A percentile compares a stretch with the other conserved stretches of the same genome.
These are phyloP conservation scores for Beroe forskalii DNA, from an alignment of 37 sponge, comb jelly and placozoan species.

Conservation along the genomic window DNA sequence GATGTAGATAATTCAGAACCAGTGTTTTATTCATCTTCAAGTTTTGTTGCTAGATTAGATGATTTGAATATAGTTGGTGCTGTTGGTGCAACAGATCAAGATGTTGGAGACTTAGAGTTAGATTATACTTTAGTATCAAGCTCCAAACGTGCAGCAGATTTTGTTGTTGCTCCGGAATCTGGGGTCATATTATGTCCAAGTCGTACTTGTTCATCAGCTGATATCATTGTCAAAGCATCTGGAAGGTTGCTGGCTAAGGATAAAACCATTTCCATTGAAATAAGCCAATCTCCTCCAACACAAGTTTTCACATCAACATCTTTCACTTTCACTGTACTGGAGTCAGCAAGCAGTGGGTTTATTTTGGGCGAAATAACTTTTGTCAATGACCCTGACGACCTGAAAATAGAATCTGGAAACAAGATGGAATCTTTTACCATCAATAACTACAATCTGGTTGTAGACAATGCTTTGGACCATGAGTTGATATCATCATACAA, in stretches of 20 bases:
- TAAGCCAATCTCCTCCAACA: not conserved
- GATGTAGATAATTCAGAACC: conserved; percentile 2
- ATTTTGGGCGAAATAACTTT: not conserved
- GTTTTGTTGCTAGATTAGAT: not conserved
- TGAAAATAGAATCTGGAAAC: conserved; percentile 24
- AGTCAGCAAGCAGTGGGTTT: not conserved
- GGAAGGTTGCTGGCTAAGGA: not conserved
- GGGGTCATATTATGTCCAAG: conserved; percentile 24
- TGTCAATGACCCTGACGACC: not conserved
- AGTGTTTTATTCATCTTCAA: not conserved
- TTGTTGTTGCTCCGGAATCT: not conserved
- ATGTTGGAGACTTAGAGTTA: not conserved
- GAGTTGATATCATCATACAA: not conserved
- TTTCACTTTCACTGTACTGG: conserved; percentile 6
- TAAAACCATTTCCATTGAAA: not conserved
- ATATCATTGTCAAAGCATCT: not conserved
- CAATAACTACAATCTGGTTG: not conserved
- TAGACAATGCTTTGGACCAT: conserved; percentile 14
- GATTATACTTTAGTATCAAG: not conserved
- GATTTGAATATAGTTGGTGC: not conserved
- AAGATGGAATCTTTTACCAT: not conserved
- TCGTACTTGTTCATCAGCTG: not conserved
- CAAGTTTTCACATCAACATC: not conserved
- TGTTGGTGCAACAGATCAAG: conserved; percentile 12
- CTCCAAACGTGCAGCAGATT: not conserved